phyloP scores from a whole-genome alignment of 2,113 vertebrate genomes.

The Paradoxurus hermaphroditus region DNA sequence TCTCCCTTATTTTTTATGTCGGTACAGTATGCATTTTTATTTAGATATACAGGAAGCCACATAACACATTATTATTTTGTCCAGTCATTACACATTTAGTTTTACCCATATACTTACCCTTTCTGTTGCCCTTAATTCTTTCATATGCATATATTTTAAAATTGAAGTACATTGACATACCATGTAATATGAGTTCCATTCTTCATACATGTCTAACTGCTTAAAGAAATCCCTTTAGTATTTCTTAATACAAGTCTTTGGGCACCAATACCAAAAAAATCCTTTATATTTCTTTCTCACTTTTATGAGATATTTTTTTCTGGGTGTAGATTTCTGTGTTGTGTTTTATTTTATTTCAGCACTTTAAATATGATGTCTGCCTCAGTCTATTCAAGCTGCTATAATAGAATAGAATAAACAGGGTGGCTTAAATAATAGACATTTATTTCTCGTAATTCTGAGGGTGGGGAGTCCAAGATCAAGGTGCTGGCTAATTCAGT shows the following conservation, averaged over 20 bases:
- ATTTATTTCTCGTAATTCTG: neutral
- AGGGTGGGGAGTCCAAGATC: neutral
- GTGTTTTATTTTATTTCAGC: conserved; percentile 36
- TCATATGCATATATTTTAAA: neutral
- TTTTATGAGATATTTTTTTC: neutral
- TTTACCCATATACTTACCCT: neutral
- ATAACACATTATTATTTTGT: neutral
- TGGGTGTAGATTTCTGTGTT: neutral
- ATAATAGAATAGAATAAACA: neutral
- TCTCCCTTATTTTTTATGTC: neutral
- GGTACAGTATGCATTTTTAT: neutral
- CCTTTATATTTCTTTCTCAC: neutral
- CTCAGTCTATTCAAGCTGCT: neutral
- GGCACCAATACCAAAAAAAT: neutral
- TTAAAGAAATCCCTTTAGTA: neutral
- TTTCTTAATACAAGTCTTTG: neutral
- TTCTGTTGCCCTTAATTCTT: neutral
- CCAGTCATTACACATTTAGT: neutral
- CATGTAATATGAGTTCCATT: neutral
- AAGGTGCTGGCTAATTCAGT: too few relatives aligned
- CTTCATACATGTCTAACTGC: neutral
- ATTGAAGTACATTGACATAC: neutral
- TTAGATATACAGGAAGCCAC: neutral
- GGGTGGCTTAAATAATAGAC: neutral
- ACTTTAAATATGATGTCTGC: neutral